Evolutionary conservation across 1,140 invertebrate genomes (phyloP).

Genomic region (Drosophila bocqueti): DNA sequence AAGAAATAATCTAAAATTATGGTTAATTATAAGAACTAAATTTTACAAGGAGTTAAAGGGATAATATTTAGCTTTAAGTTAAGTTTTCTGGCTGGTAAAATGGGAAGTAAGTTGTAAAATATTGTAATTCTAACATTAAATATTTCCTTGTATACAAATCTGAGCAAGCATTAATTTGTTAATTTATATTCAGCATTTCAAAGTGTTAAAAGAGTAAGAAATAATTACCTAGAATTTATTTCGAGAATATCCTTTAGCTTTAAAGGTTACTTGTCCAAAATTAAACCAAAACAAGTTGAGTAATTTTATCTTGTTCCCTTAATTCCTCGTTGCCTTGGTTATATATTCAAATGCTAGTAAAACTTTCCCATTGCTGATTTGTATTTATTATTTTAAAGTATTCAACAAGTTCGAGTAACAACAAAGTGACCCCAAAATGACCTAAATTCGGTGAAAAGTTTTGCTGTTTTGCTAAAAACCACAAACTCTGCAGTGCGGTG

Average conservation of each 20-base stretch:
- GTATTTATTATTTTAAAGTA: constrained; percentile 27
- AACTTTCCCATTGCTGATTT: constrained; percentile 9
- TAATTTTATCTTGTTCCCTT: background rate
- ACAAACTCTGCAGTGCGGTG: constrained; percentile 34
- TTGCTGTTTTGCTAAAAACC: constrained; percentile 30
- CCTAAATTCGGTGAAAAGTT: constrained; percentile 56
- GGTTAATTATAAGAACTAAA: background rate
- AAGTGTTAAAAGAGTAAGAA: background rate
- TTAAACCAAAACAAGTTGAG: background rate
- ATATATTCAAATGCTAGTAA: background rate
- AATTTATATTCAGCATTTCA: background rate
- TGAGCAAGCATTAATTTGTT: background rate
- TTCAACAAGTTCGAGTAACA: constrained; percentile 26
- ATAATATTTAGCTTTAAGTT: background rate
- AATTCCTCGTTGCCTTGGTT: background rate
- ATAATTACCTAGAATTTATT: background rate
- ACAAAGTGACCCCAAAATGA: constrained; percentile 46
- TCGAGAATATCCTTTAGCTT: too few species aligned
- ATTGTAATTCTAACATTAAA: too few species aligned
- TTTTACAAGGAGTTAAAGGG: background rate
- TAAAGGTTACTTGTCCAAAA: background rate
- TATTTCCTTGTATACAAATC: background rate
- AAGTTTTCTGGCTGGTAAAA: background rate
- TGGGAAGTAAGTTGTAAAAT: background rate
- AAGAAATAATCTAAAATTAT: background rate